Base-by-base conservation (phyloP, 2,797 vertebrate species). In the Antennarius maculatus region DNA sequence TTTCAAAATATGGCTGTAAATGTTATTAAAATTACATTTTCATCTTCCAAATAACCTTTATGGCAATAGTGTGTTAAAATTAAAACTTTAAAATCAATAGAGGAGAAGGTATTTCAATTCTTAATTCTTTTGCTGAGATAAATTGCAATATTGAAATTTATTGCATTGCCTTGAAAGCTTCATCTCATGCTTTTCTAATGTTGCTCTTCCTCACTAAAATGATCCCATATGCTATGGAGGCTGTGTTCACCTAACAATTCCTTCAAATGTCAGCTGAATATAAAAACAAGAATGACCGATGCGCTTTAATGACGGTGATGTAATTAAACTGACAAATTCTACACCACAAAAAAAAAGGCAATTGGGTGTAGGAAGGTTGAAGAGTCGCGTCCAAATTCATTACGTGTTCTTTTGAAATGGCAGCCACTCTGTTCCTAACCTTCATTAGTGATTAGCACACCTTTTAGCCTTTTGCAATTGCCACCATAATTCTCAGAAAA, bases 391-490 rank as follows among this genome's bases (percentile, higher is more conserved):
- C 82, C 83, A 83, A 81, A 91, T 90, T 92, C 86, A 92, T 91
- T 91, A 92, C 83, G 65, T 80, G 78, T 82, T 90, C 86, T 60
- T 86, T 85, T 85, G 61, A 90, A 91, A 92, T 92, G 90, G 82
- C 91, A 92, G 66, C 37, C 70, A 74, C 85, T 80, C 90, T 89
- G 86, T 91, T 86, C 81, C 78, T 61, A 68, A 64, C 83, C 86
- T 91, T 91, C 86, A 89, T 89, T 79, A 81, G 85, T 87, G 88
- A 92, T 93, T 92, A 93, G 87, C 83, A 80, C 80, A 86, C 82
- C 82, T 90, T 87, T 89, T 86, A 83, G 83, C 88, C 85, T 84
- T 90, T 82, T 78, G 73, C 86, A 89, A 88, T 87, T 86, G 85
- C 89, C 34, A 45, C 81, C 79, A 83, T 90, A 87, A 89, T 86